These are phyloP conservation scores for Siniperca undulata DNA, from an alignment of 2,797 vertebrate species.

Conservation along the genomic window DNA sequence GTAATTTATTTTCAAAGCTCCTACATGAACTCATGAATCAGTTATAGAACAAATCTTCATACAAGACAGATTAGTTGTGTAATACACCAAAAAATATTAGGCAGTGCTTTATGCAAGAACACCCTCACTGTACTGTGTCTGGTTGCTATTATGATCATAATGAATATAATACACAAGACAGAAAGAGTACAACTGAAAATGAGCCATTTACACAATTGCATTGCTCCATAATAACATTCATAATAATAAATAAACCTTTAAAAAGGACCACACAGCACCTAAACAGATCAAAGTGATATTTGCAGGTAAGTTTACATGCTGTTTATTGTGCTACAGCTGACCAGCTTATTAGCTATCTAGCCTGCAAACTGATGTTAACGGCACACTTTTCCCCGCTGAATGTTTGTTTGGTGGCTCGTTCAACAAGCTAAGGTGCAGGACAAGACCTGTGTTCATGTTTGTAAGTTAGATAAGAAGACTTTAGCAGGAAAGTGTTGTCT, in stretches of 20 bases:
- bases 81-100: slow-evolving; percentile 15
- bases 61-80: slow-evolving; percentile 28
- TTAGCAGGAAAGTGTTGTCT: neutral
- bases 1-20: neutral
- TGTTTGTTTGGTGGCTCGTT: neutral
- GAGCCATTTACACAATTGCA: neutral
- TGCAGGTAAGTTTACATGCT: neutral
- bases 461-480: neutral
- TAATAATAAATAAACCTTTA: neutral
- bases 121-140: slow-evolving; percentile 17
- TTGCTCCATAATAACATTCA: slow-evolving; percentile 5
- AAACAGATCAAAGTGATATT: neutral
- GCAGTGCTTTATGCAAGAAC: slow-evolving; percentile 24
- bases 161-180: slow-evolving; percentile 14
- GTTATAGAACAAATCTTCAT: slow-evolving; percentile 20
- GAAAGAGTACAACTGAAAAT: slow-evolving; percentile 20
- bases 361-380: neutral
- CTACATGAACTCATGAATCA: neutral
- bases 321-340: slow-evolving; percentile 3
- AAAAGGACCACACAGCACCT: neutral
- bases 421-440: no score
- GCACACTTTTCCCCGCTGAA: neutral
- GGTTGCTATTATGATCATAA: slow-evolving; percentile 25
- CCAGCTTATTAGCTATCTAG: neutral
- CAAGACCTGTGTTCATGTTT: neutral